Evolutionary conservation across 2,113 vertebrate genomes (phyloP).

Genomic region (Phyllopteryx taeniolatus): DNA sequence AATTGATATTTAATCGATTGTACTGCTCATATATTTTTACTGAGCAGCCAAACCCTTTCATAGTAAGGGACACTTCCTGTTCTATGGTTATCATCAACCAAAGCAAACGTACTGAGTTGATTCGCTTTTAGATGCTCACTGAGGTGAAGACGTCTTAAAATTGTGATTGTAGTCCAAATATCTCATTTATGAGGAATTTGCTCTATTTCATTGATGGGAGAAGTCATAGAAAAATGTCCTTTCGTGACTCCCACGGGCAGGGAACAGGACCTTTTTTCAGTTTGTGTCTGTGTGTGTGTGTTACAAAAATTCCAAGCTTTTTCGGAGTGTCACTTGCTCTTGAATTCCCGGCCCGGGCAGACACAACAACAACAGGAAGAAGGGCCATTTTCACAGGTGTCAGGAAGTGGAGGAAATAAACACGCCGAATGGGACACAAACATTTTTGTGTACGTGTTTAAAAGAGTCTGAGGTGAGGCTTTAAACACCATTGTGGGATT

Average conservation of each 20-base stretch:
- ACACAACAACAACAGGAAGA: slow-evolving; percentile 98
- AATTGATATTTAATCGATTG: too few relatives aligned
- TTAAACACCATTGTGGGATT: slow-evolving; percentile 24
- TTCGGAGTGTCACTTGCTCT: slow-evolving; percentile 72
- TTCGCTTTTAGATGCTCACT: background rate
- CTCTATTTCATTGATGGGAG: background rate
- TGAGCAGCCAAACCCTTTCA: too few relatives aligned
- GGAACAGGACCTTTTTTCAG: background rate
- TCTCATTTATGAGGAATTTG: background rate
- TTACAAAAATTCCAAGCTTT: slow-evolving; percentile 67
- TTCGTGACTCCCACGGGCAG: background rate
- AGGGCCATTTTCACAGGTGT: slow-evolving; percentile 89
- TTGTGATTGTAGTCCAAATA: background rate
- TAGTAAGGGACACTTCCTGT: background rate
- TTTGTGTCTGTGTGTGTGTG: slow-evolving; percentile 1
- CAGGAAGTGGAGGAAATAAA: slow-evolving; percentile 90
- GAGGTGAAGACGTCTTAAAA: background rate
- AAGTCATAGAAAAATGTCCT: background rate
- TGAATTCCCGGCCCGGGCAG: slow-evolving; percentile 82
- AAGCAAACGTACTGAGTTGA: background rate
- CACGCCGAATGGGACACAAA: slow-evolving; percentile 75
- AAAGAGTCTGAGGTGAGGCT: slow-evolving; percentile 68
- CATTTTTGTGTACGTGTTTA: slow-evolving; percentile 46
- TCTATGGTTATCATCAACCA: background rate
- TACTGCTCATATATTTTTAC: too few relatives aligned